Evolutionary conservation across 2,797 vertebrate species (phyloP), one percentile per base, ranked within the genome.

Genomic region (Lindbergichthys nudifrons): DNA sequence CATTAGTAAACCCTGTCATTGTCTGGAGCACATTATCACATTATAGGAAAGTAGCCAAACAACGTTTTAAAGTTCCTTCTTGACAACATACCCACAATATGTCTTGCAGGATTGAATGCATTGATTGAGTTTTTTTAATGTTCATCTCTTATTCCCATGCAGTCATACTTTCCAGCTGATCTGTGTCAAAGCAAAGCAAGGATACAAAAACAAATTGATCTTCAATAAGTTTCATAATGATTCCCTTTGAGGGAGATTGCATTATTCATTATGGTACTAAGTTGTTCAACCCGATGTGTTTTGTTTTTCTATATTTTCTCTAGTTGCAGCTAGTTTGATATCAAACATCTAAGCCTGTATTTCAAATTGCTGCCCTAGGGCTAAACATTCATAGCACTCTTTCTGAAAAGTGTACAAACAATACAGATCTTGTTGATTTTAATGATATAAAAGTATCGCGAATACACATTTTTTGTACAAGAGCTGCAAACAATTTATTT

Each of bases 341-440:
- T 79, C 77, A 71, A 82, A 68, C 43, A 41, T 72, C 67, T 65
- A n/a, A 77, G 58, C 41, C 39, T 57, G 74, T 79, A 82, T 81
- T 87, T 87, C 39, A 83, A 89, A 82, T 63, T 57, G 32, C 58
- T 21, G 79, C 85, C 77, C 74, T 2, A 72, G 85, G 32, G 84
- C 72, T 42, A 85, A 83, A 85, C 63, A 59, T 70, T 85, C 78
- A 75, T 39, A 75, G 61, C 59, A 45, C 57, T 63, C 58, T 42
- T 13, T 75, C 46, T 59, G 18, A 67, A 32, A 73, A 77, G 61
- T 79, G 39, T 71, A 70, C 54, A 19, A 5, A 59, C 19, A 69
- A 61, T 50, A 8, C 47, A 64, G 19, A 77, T 41, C 11, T 11
- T 50, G 36, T 52, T 8, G 0, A 64, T 74, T 62, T 66, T 13